Conservation (phyloP, 2,797 vertebrate genomes). For the Remorina albescens region DNA sequence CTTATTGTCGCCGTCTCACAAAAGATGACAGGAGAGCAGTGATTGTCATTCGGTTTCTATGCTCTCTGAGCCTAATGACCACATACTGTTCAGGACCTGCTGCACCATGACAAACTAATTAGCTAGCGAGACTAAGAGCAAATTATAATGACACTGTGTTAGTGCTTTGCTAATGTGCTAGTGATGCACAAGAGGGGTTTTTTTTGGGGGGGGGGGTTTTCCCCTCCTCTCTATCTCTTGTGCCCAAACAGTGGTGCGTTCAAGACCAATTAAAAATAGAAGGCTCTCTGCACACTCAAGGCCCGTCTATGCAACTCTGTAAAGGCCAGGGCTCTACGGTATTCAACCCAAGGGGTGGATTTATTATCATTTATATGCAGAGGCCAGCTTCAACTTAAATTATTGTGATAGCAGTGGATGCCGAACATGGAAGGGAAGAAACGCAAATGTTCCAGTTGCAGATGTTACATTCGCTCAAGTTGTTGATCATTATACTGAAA, state of each 20-base stretch:
- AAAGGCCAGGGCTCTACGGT: conserved; percentile 79
- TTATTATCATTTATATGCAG: conserved; percentile 85
- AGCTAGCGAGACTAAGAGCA: conserved; percentile 77
- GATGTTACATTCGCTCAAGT: conserved; percentile 50
- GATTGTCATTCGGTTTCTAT: conserved; percentile 58
- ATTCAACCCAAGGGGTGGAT: conserved; percentile 80
- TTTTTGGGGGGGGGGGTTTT: conserved; percentile 41
- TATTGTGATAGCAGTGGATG: conserved; percentile 75
- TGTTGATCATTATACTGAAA: conserved; percentile 33
- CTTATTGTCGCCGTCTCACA: conserved; percentile 38
- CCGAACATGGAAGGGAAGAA: conserved; percentile 67
- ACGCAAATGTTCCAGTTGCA: conserved; percentile 51
- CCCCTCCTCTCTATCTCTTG: conserved; percentile 48
- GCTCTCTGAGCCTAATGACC: conserved; percentile 73
- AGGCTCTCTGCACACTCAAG: conserved; percentile 70
- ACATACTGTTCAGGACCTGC: conserved; percentile 72
- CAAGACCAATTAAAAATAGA: conserved; percentile 84
- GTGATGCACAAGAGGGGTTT: conserved; percentile 65
- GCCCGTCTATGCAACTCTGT: conserved; percentile 68
- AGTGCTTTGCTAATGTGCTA: conserved; percentile 75
- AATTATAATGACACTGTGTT: conserved; percentile 81
- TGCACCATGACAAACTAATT: conserved; percentile 82
- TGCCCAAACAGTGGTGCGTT: conserved; percentile 74
- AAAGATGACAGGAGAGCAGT: conserved; percentile 54
- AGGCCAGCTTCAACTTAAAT: conserved; percentile 82